Evolutionary conservation across 2,797 vertebrate species (phyloP).

Genomic region (Myotis findleyi): DNA sequence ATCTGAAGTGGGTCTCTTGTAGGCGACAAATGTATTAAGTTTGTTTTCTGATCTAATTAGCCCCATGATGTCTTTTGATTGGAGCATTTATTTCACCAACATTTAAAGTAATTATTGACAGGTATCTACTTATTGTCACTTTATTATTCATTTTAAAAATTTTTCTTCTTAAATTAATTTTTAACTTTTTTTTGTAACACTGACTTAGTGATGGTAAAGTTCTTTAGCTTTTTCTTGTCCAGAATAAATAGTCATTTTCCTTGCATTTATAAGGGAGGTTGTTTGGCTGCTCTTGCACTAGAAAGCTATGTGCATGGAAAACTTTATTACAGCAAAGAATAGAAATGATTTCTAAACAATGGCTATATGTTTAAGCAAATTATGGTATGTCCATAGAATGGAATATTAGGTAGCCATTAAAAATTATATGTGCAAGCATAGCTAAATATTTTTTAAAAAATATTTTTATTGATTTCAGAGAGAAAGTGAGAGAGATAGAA

Average conservation of each 20-base stretch:
- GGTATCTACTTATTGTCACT: background rate
- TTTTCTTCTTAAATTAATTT: background rate
- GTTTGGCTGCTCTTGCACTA: background rate
- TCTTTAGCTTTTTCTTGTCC: background rate
- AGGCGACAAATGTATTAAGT: background rate
- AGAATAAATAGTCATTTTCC: background rate
- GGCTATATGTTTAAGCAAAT: conserved; percentile 38
- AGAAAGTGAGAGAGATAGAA: too few relatives aligned
- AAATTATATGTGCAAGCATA: conserved; percentile 9
- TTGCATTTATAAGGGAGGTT: background rate
- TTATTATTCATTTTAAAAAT: background rate
- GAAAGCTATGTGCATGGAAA: background rate
- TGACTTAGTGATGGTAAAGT: background rate
- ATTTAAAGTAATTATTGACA: background rate
- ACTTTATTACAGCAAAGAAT: background rate
- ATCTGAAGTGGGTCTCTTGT: background rate
- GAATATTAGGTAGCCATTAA: conserved; percentile 56
- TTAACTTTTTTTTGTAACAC: background rate
- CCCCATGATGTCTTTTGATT: background rate
- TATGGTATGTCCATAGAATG: background rate
- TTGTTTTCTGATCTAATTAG: background rate
- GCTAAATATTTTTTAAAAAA: background rate
- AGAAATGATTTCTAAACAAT: background rate
- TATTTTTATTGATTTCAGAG: too few relatives aligned
- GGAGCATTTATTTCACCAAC: background rate